Evolutionary conservation across 2,797 vertebrate genomes (phyloP).

Genomic region (Hoplostethus atlanticus): DNA sequence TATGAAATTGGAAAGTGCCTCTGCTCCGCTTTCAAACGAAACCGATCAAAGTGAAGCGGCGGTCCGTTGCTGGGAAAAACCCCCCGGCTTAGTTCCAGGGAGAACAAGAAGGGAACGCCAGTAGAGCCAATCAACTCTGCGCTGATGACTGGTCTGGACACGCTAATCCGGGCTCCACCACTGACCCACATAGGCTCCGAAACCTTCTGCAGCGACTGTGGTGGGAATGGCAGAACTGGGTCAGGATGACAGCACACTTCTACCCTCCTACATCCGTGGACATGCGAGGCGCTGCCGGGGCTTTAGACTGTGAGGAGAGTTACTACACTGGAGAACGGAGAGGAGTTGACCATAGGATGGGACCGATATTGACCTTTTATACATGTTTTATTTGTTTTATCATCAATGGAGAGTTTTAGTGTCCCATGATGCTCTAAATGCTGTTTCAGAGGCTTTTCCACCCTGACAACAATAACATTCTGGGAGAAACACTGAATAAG

Average conservation of each 20-base stretch:
- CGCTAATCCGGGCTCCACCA: not conserved
- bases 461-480: no score
- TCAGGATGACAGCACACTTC: conserved; percentile 4
- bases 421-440: no score
- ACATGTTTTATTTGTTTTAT: no score
- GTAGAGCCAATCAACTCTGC: not conserved
- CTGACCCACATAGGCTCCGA: conserved; percentile 5
- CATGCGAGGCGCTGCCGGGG: not conserved
- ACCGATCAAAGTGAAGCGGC: not conserved
- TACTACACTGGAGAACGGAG: no score
- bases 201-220: not conserved
- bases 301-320: no score
- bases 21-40: not conserved
- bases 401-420: no score
- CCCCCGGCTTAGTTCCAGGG: not conserved
- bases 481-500: no score
- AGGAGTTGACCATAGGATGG: no score
- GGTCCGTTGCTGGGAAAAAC: not conserved
- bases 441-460: no score
- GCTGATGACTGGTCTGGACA: not conserved
- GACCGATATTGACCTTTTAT: no score
- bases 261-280: not conserved
- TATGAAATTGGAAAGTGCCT: not conserved
- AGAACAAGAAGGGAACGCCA: not conserved
- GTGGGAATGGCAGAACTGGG: conserved; percentile 27